Base-by-base conservation (phyloP, 2,113 vertebrate genomes). In the Amblyornis subalaris region DNA sequence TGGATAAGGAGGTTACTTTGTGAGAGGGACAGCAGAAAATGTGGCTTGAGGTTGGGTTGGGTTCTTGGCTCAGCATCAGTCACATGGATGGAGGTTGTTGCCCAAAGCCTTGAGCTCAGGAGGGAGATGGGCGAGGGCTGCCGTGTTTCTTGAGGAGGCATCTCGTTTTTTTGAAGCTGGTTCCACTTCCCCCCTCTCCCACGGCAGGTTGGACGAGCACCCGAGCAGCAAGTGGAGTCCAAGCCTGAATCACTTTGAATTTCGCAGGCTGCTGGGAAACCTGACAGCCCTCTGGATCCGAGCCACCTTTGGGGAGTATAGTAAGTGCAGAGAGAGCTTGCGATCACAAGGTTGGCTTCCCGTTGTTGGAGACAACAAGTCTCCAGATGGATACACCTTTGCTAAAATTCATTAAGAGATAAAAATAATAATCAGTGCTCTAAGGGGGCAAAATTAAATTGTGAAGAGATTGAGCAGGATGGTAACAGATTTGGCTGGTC, bases 221-320 rank as follows among this genome's bases (percentile, higher is more conserved):
- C 96, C 93, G 0, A 94, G 96, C 96, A 99, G 98, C 96, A 95
- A 90, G 20, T 99, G 99, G 99, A 98, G 86, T 42, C 99, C 99
- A 8, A 97, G 97, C 80, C 98, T 99, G 48, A 98, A 98, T 45
- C 93, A 98, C 31, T 86, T 96, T 12, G 98, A 99, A 50, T 99
- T 98, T 85, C 98, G 98, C 54, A 97, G 93, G 35, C 97, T 99
- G 33, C 96, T 99, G 62, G 98, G 98, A 78, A 99, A 99, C 93
- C 97, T 99, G 91, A 99, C 98, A 2, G 98, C 98, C 82, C 93
- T 99, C 90, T 96, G 97, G 97, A 99, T 99, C 93, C 97, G 99
- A 72, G 98, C 98, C 28, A 99, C 99, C 0, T 99, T 99, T 21
- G 99, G 99, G 44, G 98, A 99, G 55, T 98, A 98, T 36, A 99